phyloP scores from a whole-genome alignment of 2,113 vertebrate genomes.

The Hippopotamus amphibius region DNA sequence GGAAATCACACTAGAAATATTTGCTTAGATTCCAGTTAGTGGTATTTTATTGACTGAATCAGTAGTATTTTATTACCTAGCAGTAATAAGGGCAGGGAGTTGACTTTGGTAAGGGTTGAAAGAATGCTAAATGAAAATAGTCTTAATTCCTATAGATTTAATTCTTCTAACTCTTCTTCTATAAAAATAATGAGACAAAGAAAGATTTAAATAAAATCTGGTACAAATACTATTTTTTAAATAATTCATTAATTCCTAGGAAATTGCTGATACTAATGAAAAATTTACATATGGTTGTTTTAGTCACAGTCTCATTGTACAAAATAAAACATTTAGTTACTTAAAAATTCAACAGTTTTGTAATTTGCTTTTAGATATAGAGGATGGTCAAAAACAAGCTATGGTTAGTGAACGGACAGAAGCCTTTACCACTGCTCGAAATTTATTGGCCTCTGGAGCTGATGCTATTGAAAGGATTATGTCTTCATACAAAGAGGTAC shows the following conservation, averaged over 20 bases:
- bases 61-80: neutral
- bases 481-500: conserved; percentile 99
- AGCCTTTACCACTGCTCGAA: conserved; percentile 98
- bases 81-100: neutral
- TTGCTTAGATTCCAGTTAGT: neutral
- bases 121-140: conserved; percentile 22
- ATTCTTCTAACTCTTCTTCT: neutral
- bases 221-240: neutral
- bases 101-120: neutral
- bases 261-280: conserved; percentile 21
- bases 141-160: neutral
- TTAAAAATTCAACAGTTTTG: conserved; percentile 15
- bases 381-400: conserved; percentile 93
- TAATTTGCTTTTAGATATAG: conserved; percentile 88
- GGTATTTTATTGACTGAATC: neutral
- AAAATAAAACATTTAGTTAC: conserved; percentile 59
- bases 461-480: conserved; percentile 99
- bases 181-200: neutral
- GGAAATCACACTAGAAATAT: neutral
- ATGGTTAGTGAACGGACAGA: conserved; percentile 98
- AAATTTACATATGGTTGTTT: conserved; percentile 47
- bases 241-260: conserved; percentile 42
- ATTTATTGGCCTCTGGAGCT: conserved; percentile 95
- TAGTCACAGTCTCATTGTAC: conserved; percentile 24
- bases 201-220: conserved; percentile 38